Evolutionary conservation across 2,888 invertebrate genomes (phyloP), one percentile per base, ranked within the genome.

Genomic region (Acanthococcus lagerstroemiae): DNA sequence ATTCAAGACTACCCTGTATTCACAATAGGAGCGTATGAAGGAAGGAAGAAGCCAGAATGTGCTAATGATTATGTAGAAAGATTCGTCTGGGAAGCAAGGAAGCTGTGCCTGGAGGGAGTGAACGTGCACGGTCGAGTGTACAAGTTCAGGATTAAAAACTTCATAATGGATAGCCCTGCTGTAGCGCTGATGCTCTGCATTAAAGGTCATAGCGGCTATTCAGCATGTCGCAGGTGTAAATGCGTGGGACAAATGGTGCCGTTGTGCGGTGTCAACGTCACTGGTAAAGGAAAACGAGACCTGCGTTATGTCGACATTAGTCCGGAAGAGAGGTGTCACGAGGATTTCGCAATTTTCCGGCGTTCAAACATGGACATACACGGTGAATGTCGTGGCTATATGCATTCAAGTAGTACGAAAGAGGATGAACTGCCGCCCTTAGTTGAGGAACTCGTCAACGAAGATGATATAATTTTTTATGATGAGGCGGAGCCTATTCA

Each of bases 21-120:
- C 25, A 60, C 46, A 21, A 60, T 60, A 26, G 58, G 46, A 2
- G 22, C 46, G 15, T 57, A 57, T 44, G n/a, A 57, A 6, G 57
- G 57, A 2, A 45, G 45, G 44, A 15, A 21, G 2, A 57, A 57
- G 15, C 57, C 44, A 21, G 2, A 25, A 22, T 45, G 48, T 19
- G 45, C 12, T 19, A 60, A 60, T 60, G 60, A 60, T 21, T 60
- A 15, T 60, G 22, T 60, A 17, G 4, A 17, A 50, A 48, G 48
- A 17, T 48, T 60, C 21, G 50, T 60, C 1, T 19, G 17, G 24
- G 57, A 57, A 44, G 12, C 44, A 17, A 44, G 44, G 25, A 15
- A 15, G 24, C 15, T 57, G 45, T 25, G n/a, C 24, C 15, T 7
- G 24, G 22, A 57, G 9, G 57, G 21, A 30, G 15, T 24, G 4